Base-by-base conservation (phyloP, 2,797 vertebrate species). In the Falco rusticolus region DNA sequence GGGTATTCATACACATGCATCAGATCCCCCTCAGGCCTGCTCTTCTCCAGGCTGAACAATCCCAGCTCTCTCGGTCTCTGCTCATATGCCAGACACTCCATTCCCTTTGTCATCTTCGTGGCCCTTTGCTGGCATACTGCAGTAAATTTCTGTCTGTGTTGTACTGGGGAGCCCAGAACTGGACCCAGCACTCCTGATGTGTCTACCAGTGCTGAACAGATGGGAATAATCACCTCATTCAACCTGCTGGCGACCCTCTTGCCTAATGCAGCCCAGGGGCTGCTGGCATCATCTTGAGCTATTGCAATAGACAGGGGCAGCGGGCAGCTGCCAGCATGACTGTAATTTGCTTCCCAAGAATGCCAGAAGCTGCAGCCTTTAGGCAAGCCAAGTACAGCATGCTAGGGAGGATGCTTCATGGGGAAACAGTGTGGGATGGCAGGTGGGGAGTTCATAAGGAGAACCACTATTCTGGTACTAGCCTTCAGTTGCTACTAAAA, bases 271-370 rank as follows among this genome's bases (percentile, higher is more conserved):
- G 71, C 60, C 51, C 68, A 70, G 63, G 34, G 74, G 81, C 71
- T 95, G 53, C 78, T 93, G 89, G 84, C 90, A 91, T 85, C 89
- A n/a, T 92, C 63, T 68, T 74, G 84, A 93, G 71, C 41, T 83
- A 89, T 94, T 95, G 64, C 84, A 94, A 41, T 45, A 85, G 92
- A 87, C 90, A 80, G 84, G 92, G 70, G 92, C 90, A 96, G 89
- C 92, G 87, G 81, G 81, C 90, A 95, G 84, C 95, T 96, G 89
- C 87, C 93, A 94, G 45, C 43, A 19, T 56, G 86, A 90, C 66
- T 83, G 60, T 81, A 93, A 72, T 82, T 89, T 0, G 0, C 31
- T 87, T 81, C 75, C 71, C 25, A 64, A 71, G 51, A 87, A 83
- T 83, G 92, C 84, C 78, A 94, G 81, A 70, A 87, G 60, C 29